These are phyloP conservation scores for Betta splendens DNA, from an alignment of 2,797 vertebrate species.

Conservation along the genomic window DNA sequence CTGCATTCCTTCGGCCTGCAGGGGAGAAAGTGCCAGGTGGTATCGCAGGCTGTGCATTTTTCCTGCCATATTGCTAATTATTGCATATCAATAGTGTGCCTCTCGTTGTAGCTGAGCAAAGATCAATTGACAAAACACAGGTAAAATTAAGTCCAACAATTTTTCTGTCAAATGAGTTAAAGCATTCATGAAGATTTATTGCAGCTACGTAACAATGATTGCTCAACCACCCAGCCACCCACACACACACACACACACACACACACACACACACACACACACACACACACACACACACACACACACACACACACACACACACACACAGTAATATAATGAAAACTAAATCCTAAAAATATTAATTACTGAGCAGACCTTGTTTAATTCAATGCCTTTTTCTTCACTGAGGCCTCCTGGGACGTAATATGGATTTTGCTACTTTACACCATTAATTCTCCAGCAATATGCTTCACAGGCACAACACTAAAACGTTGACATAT, in stretches of 20 bases:
- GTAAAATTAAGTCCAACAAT: conserved; percentile 30
- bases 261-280: too few relatives aligned
- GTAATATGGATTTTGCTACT: conserved; percentile 53
- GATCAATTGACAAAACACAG: conserved; percentile 55
- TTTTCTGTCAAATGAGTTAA: conserved; percentile 39
- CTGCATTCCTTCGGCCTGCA: conserved; percentile 12
- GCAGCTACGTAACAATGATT: conserved; percentile 10
- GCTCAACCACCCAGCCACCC: too few relatives aligned
- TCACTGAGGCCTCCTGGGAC: conserved; percentile 28
- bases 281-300: conserved; percentile 27
- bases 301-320: conserved; percentile 37
- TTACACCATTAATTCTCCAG: conserved; percentile 42
- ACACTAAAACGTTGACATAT: conserved; percentile 46
- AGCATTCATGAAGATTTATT: conserved; percentile 37
- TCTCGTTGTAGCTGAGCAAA: conserved; percentile 23
- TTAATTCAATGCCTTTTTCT: conserved; percentile 45
- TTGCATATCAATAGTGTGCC: conserved; percentile 43
- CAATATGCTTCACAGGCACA: conserved; percentile 50
- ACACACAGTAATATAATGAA: conserved; percentile 32
- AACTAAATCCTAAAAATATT: conserved; percentile 48
- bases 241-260: neutral
- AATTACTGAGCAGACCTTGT: conserved; percentile 53
- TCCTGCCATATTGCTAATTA: conserved; percentile 32
- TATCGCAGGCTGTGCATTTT: conserved; percentile 34
- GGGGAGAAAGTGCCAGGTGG: conserved; percentile 8